Percentiles rank a stretch among this genome's conserved stretches.
These are phyloP conservation scores for Neosilurus hyrtlii DNA, from an alignment of 2,797 vertebrate genomes.

Conservation along the genomic window DNA sequence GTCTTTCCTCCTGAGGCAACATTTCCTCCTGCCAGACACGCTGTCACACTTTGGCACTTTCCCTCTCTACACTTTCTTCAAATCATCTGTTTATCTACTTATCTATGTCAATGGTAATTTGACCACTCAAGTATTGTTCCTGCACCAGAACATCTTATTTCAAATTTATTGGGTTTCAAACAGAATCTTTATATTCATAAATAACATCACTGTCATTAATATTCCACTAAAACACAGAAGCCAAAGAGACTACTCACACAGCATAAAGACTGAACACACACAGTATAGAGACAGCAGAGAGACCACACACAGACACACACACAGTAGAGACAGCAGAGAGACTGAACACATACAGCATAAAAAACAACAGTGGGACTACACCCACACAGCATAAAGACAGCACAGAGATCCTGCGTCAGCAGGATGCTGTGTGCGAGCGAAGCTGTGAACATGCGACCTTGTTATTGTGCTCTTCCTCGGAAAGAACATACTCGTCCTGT, in stretches of 20 bases:
- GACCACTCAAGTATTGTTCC: background rate
- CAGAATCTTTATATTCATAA: background rate
- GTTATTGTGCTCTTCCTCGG: too few relatives aligned
- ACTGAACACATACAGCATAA: too few relatives aligned
- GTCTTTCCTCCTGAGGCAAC: background rate
- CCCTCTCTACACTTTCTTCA: background rate
- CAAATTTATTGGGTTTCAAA: background rate
- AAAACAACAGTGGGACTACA: too few relatives aligned
- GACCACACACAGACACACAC: background rate
- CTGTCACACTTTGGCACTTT: background rate
- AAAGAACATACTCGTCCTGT: too few relatives aligned
- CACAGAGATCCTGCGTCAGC: too few relatives aligned
- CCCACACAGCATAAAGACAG: too few relatives aligned
- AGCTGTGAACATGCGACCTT: too few relatives aligned
- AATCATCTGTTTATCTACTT: background rate
- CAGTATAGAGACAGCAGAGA: background rate
- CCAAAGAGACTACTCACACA: background rate
- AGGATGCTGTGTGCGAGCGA: too few relatives aligned
- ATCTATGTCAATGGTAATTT: background rate
- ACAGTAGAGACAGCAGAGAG: background rate
- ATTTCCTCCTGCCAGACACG: background rate
- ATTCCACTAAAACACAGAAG: background rate
- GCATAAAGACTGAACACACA: background rate
- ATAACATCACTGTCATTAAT: background rate
- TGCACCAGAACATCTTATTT: background rate